Evolutionary conservation across 2,888 invertebrate species (phyloP).

Genomic region (Drosophila picticornis): DNA sequence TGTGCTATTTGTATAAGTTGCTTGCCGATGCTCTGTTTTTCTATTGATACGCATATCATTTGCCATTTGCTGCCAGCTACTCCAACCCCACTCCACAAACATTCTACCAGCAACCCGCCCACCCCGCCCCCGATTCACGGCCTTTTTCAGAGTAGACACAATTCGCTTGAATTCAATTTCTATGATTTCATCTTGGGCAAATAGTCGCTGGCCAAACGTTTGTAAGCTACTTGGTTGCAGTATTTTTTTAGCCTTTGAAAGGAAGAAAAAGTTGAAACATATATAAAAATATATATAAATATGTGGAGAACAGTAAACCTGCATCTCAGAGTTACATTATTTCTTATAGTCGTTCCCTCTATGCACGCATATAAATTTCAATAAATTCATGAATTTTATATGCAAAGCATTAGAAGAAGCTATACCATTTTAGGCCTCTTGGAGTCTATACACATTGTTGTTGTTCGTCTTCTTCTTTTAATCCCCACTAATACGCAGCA

Average conservation of each 20-base stretch:
- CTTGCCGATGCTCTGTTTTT: slow-evolving; percentile 59
- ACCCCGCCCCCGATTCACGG: neutral
- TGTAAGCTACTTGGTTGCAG: slow-evolving; percentile 60
- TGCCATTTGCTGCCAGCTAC: slow-evolving; percentile 56
- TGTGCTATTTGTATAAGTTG: slow-evolving; percentile 77
- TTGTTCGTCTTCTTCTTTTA: slow-evolving; percentile 37
- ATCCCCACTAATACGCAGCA: slow-evolving; percentile 61
- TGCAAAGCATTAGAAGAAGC: slow-evolving; percentile 52
- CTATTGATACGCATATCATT: slow-evolving; percentile 80
- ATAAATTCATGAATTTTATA: slow-evolving; percentile 78
- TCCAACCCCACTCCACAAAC: neutral
- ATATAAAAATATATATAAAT: neutral
- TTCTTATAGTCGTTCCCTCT: slow-evolving; percentile 12
- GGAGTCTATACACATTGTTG: slow-evolving; percentile 16
- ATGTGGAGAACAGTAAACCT: slow-evolving; percentile 15
- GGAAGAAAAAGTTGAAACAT: slow-evolving; percentile 13
- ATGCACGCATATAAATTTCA: slow-evolving; percentile 67
- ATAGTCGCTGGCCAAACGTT: slow-evolving; percentile 61
- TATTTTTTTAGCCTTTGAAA: slow-evolving; percentile 34
- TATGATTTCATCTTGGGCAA: slow-evolving; percentile 76
- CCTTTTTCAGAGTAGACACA: slow-evolving; percentile 45
- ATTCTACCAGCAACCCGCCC: neutral
- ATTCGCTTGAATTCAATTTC: slow-evolving; percentile 76
- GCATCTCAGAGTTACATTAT: slow-evolving; percentile 40
- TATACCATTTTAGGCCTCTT: slow-evolving; percentile 24